Evolutionary conservation across 2,797 vertebrate species (phyloP).

Genomic region (Gallinago solitaria): DNA sequence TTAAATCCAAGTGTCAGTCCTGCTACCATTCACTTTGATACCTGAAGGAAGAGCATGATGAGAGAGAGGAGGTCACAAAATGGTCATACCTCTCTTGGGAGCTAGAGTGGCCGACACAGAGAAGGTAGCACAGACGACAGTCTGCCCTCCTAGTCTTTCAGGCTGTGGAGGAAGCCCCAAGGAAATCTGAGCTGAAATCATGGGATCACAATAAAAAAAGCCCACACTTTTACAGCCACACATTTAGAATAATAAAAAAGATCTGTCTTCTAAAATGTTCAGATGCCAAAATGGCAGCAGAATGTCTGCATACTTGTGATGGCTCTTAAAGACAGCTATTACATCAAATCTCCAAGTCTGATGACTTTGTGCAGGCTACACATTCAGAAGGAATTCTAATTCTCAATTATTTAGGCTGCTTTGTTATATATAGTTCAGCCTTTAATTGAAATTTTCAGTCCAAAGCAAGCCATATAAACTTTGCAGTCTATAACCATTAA

Average conservation of each 20-base stretch:
- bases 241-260: neutral
- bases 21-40: neutral
- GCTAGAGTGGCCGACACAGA: neutral
- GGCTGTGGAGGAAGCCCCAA: neutral
- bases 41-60: neutral
- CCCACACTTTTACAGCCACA: neutral
- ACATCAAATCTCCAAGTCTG: neutral
- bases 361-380: neutral
- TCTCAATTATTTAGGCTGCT: neutral
- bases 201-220: neutral
- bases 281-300: neutral
- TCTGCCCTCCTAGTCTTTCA: neutral
- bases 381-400: neutral
- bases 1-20: neutral
- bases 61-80: neutral
- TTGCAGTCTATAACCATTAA: constrained; percentile 19
- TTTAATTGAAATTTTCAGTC: constrained; percentile 51
- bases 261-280: neutral
- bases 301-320: neutral
- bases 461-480: constrained; percentile 16
- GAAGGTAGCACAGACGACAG: accelerated
- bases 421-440: constrained; percentile 19
- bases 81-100: neutral
- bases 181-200: too few relatives aligned
- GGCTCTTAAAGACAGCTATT: neutral